Evolutionary conservation across 1,140 invertebrate genomes (phyloP).

Genomic region (Meloidogyne exigua): DNA sequence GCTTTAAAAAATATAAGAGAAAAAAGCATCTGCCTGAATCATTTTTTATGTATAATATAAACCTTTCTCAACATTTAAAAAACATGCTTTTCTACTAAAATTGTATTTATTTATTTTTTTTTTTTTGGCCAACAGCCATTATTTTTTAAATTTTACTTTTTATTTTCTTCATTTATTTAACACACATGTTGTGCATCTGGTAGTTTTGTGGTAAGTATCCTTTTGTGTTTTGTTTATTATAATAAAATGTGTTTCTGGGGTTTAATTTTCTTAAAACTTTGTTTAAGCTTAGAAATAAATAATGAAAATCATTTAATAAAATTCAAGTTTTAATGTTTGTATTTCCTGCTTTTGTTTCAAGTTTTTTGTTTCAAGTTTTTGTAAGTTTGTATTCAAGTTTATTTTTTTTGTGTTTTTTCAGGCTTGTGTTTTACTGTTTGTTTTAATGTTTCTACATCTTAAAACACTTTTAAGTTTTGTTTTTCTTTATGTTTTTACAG

Average conservation of each 20-base stretch:
- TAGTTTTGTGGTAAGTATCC: not conserved
- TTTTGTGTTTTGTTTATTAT: not conserved
- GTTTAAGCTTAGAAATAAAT: not conserved
- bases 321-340: not conserved
- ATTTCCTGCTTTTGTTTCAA: not conserved
- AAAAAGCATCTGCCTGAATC: not conserved
- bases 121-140: not conserved
- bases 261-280: not conserved
- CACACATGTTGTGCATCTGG: slow-evolving; percentile 3
- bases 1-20: too few relatives aligned
- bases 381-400: not conserved
- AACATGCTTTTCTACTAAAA: not conserved
- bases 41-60: not conserved
- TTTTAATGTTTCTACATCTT: not conserved
- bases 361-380: not conserved
- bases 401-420: not conserved
- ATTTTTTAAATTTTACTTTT: not conserved
- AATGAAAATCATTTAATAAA: not conserved
- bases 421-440: not conserved
- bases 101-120: not conserved
- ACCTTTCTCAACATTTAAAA: not conserved
- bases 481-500: not conserved
- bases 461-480: not conserved
- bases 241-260: not conserved
- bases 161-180: not conserved